Conservation (phyloP, 23 tunicate genomes). For the Ascidia mentula region DNA sequence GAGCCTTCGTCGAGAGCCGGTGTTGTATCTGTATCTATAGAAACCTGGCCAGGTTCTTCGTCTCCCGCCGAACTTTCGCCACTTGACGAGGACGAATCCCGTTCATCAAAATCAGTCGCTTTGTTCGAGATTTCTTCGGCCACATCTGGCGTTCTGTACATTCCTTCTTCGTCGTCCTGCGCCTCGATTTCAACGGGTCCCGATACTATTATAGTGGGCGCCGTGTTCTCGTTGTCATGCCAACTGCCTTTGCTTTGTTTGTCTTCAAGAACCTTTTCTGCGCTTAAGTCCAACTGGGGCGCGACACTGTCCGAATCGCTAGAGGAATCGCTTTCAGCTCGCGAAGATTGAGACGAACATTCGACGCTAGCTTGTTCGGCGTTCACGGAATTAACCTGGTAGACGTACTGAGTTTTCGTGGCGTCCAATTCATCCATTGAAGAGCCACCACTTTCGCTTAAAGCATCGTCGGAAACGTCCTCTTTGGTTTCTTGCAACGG, state of each 20-base stretch:
- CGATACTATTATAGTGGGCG: background rate
- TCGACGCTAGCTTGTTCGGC: background rate
- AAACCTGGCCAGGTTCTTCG: background rate
- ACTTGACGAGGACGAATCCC: background rate
- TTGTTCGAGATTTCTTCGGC: constrained; percentile 14
- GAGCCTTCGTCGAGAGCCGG: background rate
- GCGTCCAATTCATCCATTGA: constrained; percentile 4
- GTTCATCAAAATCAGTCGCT: too few species aligned
- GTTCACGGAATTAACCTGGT: background rate
- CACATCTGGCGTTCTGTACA: background rate
- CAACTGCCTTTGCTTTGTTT: background rate
- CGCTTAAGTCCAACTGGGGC: background rate
- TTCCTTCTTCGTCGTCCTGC: too few species aligned
- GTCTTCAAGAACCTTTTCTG: background rate
- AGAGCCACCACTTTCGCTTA: background rate
- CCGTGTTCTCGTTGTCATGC: background rate
- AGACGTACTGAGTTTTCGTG: background rate
- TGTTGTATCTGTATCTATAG: background rate
- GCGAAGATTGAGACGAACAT: background rate
- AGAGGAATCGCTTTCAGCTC: background rate
- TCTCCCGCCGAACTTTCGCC: background rate
- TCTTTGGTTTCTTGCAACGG: too few species aligned
- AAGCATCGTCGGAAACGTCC: too few species aligned
- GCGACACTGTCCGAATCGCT: background rate
- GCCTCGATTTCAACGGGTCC: too few species aligned